Conservation (phyloP, 2,797 vertebrate genomes). For the Mycteria americana region DNA sequence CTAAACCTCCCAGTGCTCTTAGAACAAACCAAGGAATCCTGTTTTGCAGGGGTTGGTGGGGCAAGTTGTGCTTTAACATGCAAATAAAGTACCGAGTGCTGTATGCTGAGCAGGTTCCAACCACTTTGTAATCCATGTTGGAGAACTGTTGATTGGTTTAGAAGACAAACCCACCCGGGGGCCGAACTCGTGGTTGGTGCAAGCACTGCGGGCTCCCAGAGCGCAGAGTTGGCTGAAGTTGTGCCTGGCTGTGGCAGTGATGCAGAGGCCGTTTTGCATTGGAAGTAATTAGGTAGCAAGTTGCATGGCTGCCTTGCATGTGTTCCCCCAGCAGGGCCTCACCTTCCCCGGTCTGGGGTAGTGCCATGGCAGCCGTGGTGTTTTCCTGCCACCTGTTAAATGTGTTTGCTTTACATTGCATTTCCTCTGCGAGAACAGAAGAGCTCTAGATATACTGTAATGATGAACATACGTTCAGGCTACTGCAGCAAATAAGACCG, state of each 20-base stretch:
- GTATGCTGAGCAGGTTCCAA: background rate
- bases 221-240: background rate
- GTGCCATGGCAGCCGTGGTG: rapidly evolving
- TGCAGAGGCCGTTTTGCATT: background rate
- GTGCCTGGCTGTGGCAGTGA: background rate
- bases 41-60: background rate
- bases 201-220: rapidly evolving
- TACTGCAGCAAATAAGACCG: background rate
- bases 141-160: background rate
- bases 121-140: background rate
- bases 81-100: background rate
- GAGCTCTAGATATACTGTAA: background rate
- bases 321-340: background rate
- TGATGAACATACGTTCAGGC: background rate
- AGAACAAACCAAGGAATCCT: background rate
- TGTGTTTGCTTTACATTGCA: background rate
- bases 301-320: background rate
- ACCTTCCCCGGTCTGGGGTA: background rate
- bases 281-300: background rate
- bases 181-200: rapidly evolving
- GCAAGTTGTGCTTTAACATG: background rate
- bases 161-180: background rate
- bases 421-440: background rate
- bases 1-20: background rate
- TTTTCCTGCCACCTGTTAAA: background rate